Conservation (phyloP, 1,140 invertebrate genomes). For the Phymastichus coffea region DNA sequence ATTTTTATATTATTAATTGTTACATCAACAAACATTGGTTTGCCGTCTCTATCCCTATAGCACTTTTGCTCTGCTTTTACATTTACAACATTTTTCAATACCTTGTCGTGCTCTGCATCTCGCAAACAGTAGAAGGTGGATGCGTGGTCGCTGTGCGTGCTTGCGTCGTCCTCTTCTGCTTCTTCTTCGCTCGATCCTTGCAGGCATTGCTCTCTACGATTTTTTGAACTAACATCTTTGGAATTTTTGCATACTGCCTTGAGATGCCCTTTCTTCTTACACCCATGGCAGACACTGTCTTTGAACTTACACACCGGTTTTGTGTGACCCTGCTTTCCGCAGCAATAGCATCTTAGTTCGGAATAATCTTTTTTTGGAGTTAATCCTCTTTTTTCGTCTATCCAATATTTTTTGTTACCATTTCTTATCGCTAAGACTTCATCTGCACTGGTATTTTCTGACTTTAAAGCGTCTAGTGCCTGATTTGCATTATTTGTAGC, state of each 20-base stretch:
- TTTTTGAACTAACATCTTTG: too few species aligned
- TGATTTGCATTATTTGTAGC: not conserved
- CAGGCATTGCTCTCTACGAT: not conserved
- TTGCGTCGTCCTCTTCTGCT: not conserved
- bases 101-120: too few species aligned
- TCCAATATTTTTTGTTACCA: not conserved
- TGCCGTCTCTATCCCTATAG: not conserved
- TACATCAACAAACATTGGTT: slow-evolving; percentile 3
- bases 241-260: slow-evolving; percentile 20
- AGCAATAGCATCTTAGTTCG: slow-evolving; percentile 14
- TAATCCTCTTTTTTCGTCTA: too few species aligned
- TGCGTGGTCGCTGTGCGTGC: not conserved
- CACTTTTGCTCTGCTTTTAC: not conserved
- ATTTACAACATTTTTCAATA: too few species aligned
- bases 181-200: not conserved
- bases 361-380: not conserved
- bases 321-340: slow-evolving; percentile 25
- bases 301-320: slow-evolving; percentile 13
- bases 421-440: not conserved
- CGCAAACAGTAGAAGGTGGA: not conserved
- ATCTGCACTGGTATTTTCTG: not conserved
- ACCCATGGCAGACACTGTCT: slow-evolving; percentile 26
- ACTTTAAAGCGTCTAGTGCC: too few species aligned
- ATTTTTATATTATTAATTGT: not conserved
- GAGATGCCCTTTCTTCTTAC: slow-evolving; percentile 28